These are phyloP conservation scores for Tipula vernalis DNA, from an alignment of 2,888 invertebrate genomes.

Conservation along the genomic window DNA sequence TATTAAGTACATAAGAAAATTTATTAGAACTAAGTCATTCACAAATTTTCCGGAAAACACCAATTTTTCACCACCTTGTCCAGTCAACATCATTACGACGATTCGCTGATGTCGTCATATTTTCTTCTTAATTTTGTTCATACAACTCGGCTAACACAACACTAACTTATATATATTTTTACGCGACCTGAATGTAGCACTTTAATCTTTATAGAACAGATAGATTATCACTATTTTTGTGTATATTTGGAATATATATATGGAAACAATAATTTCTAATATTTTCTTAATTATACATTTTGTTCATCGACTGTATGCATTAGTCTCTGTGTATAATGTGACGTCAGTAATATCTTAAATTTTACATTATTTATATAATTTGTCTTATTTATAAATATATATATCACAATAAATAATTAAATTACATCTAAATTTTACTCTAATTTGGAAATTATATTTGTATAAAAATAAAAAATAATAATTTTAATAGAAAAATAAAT, in stretches of 20 bases:
- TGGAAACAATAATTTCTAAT: not conserved
- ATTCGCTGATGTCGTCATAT: conserved; percentile 4
- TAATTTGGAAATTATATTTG: too few relatives aligned
- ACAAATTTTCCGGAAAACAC: conserved; percentile 14
- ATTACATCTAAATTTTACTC: not conserved
- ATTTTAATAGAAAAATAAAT: too few relatives aligned
- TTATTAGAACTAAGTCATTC: not conserved
- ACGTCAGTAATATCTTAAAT: too few relatives aligned
- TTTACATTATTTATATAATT: too few relatives aligned
- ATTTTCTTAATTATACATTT: not conserved
- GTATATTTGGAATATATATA: too few relatives aligned
- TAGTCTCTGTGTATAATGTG: too few relatives aligned
- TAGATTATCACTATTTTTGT: not conserved
- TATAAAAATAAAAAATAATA: too few relatives aligned
- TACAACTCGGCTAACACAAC: not conserved
- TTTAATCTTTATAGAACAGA: not conserved
- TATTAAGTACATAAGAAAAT: conserved; percentile 11
- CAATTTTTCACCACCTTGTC: conserved; percentile 27
- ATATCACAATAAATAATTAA: not conserved
- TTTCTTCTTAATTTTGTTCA: not conserved
- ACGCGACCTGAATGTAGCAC: not conserved
- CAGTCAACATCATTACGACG: conserved; percentile 27
- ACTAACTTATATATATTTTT: not conserved
- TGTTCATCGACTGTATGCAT: too few relatives aligned
- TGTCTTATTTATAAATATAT: not conserved